Conservation (phyloP, 92 coral and sea anemone species). For the Siderastrea radians region DNA sequence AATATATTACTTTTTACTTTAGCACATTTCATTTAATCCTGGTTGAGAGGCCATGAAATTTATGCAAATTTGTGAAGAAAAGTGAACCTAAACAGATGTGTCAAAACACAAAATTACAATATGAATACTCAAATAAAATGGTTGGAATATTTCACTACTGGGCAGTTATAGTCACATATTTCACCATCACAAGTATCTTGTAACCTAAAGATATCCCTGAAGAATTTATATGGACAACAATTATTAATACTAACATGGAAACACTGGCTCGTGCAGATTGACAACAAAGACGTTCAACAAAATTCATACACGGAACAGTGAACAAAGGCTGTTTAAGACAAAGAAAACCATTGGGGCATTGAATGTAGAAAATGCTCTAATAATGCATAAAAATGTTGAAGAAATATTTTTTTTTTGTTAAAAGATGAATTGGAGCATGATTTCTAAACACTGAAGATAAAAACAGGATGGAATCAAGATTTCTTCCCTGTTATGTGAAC, state of each 20-base stretch:
- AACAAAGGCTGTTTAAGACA: constrained; percentile 14
- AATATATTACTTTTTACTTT: not conserved
- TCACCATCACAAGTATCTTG: not conserved
- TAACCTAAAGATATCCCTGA: not conserved
- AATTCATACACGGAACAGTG: constrained; percentile 15
- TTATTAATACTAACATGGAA: not conserved
- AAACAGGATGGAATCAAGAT: constrained; percentile 2
- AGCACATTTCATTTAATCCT: not conserved
- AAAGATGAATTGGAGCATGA: not conserved
- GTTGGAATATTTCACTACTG: not conserved
- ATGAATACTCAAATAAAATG: not conserved
- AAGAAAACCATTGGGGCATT: constrained; percentile 21
- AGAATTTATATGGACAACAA: constrained; percentile 1
- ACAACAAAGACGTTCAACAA: constrained; percentile 4
- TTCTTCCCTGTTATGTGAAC: not conserved
- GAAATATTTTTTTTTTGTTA: not conserved
- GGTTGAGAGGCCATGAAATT: not conserved
- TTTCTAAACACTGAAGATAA: not conserved
- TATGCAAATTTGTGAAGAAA: constrained; percentile 24
- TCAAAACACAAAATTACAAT: constrained; percentile 17
- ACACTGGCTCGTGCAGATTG: not conserved
- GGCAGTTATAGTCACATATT: not conserved
- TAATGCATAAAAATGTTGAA: not conserved
- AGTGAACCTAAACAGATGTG: constrained; percentile 6
- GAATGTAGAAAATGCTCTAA: not conserved